Evolutionary conservation across 1,140 invertebrate species (phyloP), one percentile per base, ranked within the genome.

Genomic region (Drosophila willistoni): DNA sequence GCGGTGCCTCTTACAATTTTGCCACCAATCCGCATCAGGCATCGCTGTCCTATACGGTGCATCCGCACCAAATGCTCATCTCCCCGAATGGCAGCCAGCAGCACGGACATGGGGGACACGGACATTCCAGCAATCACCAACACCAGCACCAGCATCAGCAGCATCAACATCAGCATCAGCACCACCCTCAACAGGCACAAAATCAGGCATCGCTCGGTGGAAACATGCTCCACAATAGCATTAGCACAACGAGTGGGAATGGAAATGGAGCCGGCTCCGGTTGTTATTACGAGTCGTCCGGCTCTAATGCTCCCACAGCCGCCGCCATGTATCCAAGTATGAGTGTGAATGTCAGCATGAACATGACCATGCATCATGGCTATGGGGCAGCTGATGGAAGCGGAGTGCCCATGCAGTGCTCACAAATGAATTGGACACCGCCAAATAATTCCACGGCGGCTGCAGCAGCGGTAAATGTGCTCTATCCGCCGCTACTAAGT

Each of bases 321-420:
- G 77, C 71, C 6, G 93, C 95, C 14, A 93, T 95, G 76, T 97
- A 97, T 91, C 96, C 96, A 14, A 96, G 96, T 71, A 98, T 99
- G 97, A 97, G 96, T 82, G 97, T 98, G 67, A 99, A 98, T 90
- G 97, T 98, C 0, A 98, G 97, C 65, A 98, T 98, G 98, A 98
- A 98, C 91, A 98, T 98, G 98, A 98, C 98, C 17, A 98, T 98
- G 95, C 97, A 96, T 91, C 97, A 96, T 36, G 96, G 96, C 60
- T 96, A 96, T 83, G 94, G 95, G 14, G 93, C 73, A 4, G 93
- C 94, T 0, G 93, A 94, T 41, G 90, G 87, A 91, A 92, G 90
- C 90, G 80, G 77, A 93, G 85, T 94, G 91, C 92, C 92, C 29
- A 93, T 92, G 90, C 93, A 92, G 81, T 95, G 94, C 92, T 96